Evolutionary conservation across 2,888 invertebrate species (phyloP), one percentile per base, ranked within the genome.

Genomic region (Diaphora mendica): DNA sequence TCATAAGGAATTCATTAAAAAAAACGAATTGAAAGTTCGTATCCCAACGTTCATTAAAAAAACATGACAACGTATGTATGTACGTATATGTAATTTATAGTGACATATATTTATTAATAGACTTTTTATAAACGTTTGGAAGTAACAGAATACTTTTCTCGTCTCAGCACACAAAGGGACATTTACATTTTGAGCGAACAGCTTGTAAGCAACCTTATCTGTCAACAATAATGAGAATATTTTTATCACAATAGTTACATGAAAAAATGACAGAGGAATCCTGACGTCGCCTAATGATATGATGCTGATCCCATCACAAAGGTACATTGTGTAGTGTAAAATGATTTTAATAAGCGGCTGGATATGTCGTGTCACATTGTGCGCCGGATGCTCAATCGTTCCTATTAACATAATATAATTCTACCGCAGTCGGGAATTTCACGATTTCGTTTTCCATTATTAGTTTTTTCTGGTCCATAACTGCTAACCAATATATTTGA

Each of bases 371-470:
- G 72, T 85, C 82, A 89, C 91, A 91, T 91, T 91, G 87, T 82
- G 88, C 84, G 86, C 90, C 92, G 93, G 93, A 92, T 92, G 91
- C 87, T 82, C 76, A 85, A 90, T 89, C 86, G 85, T 82, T 79
- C 80, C 75, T 84, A 93, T 93, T 93, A 92, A 86, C 92, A 92
- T 92, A 91, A 87, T 91, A 89, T 88, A 86, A 86, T 86, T 86
- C 85, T 79, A 84, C 85, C 82, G 82, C 82, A 83, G 80, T 77
- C 71, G 81, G 83, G 81, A 79, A 86, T 86, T 86, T 79, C 79
- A 82, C 82, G 83, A 80, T 80, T 82, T 78, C 76, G 82, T 83
- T 80, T 77, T 81, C 80, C 77, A 73, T 77, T 82, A 76, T 77
- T 78, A 3, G 44, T 77, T 71, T 72, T 73, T 75, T 64, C 23